Evolutionary conservation across 2,888 invertebrate species (phyloP), one percentile per base, ranked within the genome.

Genomic region (Tetragonula carbonaria): DNA sequence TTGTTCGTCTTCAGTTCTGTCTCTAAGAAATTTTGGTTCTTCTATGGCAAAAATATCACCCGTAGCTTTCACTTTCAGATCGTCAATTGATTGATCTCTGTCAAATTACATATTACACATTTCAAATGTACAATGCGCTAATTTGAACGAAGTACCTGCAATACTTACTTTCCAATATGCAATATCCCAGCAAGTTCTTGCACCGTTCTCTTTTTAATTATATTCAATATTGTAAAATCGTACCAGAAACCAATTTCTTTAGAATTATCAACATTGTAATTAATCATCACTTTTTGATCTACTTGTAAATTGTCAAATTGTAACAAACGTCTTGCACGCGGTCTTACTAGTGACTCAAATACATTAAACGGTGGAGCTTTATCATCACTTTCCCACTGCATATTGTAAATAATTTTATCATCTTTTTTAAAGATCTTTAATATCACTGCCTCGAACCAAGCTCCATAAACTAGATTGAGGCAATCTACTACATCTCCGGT

Each of bases 401-500:
- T 88, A 80, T 89, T 91, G 80, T 92, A 93, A 67, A 91, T 18
- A 59, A 92, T 74, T 70, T 91, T 86, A 0, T 87, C 87, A 1
- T 72, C 82, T 68, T 95, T 95, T 53, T 93, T 92, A 0, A 96
- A 95, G 87, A 97, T 96, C 87, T 95, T 95, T 2, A 95, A 88
- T 85, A 97, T 95, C 91, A 95, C 96, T 0, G 96, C 97, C 94
- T 97, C 97, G 93, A 96, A 96, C 97, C 97, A 98, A 14, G 96
- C 96, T 13, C 97, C 97, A 90, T 95, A 95, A 73, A 95, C 95
- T n/a, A 93, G 91, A 90, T 97, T 96, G 80, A 95, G 95, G 74
- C 96, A 95, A 93, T 98, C 97, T 78, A 98, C 95, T 0, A 96
- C 93, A 93, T 97, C 97, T 38, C 96, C 97, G 74, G 95, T 89